These are phyloP conservation scores for Lagocephalus sceleratus DNA, from an alignment of 2,797 vertebrate genomes.

Conservation along the genomic window DNA sequence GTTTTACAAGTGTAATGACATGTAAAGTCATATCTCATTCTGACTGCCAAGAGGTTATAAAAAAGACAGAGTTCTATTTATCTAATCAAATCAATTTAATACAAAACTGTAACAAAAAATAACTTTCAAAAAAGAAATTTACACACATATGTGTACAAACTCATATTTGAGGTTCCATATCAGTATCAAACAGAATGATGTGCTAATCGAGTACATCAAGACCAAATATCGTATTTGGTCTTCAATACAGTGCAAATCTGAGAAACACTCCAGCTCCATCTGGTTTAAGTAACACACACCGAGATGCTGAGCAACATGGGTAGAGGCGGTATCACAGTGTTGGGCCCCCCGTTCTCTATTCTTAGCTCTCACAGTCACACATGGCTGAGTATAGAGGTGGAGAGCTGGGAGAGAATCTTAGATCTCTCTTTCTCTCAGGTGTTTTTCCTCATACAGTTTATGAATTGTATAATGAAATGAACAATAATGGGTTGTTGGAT, in stretches of 20 bases:
- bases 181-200: conserved; percentile 10
- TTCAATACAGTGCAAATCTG: conserved; percentile 14
- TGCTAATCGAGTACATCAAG: too few species aligned
- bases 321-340: conserved; percentile 51
- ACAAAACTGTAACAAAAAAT: too few species aligned
- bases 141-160: conserved; percentile 9
- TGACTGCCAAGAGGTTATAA: neutral
- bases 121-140: conserved; percentile 37
- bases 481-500: too few species aligned
- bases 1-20: conserved; percentile 19
- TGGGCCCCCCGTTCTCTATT: conserved; percentile 59
- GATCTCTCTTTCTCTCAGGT: neutral
- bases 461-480: too few species aligned
- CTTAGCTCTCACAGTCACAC: conserved; percentile 67
- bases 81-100: too few species aligned
- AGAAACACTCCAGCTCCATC: conserved; percentile 29
- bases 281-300: conserved; percentile 33
- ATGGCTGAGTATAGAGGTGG: conserved; percentile 47
- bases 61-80: too few species aligned
- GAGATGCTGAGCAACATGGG: conserved; percentile 47
- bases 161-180: conserved; percentile 11
- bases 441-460: neutral
- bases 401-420: conserved; percentile 38
- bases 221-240: conserved; percentile 14
- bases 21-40: conserved; percentile 6